These are phyloP conservation scores for Oophaga pumilio DNA, from an alignment of 2,113 vertebrate species.

Conservation along the genomic window DNA sequence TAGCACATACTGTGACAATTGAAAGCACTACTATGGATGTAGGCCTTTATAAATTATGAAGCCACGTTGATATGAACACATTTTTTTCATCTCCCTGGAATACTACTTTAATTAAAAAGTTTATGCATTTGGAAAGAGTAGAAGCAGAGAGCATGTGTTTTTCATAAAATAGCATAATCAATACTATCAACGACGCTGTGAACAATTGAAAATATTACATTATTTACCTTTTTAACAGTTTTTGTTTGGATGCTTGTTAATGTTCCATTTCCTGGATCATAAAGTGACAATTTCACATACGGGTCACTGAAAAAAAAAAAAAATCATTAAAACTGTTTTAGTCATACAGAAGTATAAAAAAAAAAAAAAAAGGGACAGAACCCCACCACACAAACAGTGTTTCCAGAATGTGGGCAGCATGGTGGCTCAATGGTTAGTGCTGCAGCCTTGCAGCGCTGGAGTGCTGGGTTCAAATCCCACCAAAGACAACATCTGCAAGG, in stretches of 20 bases:
- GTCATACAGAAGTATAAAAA: neutral
- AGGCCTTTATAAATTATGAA: too few relatives aligned
- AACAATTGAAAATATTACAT: neutral
- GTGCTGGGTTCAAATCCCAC: too few relatives aligned
- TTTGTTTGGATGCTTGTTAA: conserved; percentile 91
- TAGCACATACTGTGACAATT: too few relatives aligned
- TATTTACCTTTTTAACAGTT: conserved; percentile 90
- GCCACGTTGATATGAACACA: too few relatives aligned
- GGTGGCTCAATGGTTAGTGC: too few relatives aligned
- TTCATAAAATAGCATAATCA: neutral
- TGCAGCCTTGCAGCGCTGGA: too few relatives aligned
- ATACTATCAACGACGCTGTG: neutral
- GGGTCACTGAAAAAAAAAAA: conserved; percentile 81
- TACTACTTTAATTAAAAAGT: too few relatives aligned
- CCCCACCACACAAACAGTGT: neutral
- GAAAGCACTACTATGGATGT: too few relatives aligned
- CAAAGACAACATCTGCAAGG: too few relatives aligned
- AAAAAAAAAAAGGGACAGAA: neutral
- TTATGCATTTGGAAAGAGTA: neutral
- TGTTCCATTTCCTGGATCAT: conserved; percentile 84
- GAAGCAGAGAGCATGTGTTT: neutral
- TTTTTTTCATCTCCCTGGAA: too few relatives aligned
- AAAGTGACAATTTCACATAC: conserved; percentile 89
- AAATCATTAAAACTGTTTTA: neutral
- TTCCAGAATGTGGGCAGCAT: too few relatives aligned